Evolutionary conservation across 2,797 vertebrate species (phyloP).

Genomic region (Karalla daura): DNA sequence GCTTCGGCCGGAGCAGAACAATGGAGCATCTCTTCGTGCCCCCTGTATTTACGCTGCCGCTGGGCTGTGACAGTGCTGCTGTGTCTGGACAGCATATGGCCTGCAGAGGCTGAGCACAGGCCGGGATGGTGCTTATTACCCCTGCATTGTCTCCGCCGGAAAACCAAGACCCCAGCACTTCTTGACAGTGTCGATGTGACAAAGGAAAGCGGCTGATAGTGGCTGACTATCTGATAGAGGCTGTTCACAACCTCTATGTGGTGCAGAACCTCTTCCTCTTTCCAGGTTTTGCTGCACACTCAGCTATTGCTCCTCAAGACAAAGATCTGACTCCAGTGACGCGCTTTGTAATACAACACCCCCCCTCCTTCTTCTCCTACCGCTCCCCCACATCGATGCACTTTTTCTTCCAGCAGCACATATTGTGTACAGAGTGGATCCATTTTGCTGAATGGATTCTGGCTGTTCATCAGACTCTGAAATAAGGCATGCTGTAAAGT

Average conservation of each 20-base stretch:
- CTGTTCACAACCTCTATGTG: conserved; percentile 9
- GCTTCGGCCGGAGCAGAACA: conserved; percentile 65
- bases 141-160: conserved; percentile 57
- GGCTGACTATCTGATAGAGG: conserved; percentile 11
- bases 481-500: conserved; percentile 83
- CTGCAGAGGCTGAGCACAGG: conserved; percentile 56
- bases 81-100: conserved; percentile 80
- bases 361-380: conserved; percentile 27
- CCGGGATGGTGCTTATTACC: conserved; percentile 56
- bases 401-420: conserved; percentile 62
- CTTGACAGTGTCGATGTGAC: conserved; percentile 13
- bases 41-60: conserved; percentile 59
- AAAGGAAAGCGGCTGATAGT: neutral
- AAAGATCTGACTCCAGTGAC: conserved; percentile 54
- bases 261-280: conserved; percentile 5
- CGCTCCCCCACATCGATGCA: conserved; percentile 62
- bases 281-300: conserved; percentile 34
- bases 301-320: conserved; percentile 32
- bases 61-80: conserved; percentile 65
- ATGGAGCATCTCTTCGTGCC: conserved; percentile 69
- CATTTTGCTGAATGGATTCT: conserved; percentile 81
- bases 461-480: conserved; percentile 76
- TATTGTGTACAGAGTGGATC: conserved; percentile 56
- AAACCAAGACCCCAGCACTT: conserved; percentile 16
- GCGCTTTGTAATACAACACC: conserved; percentile 60